Conservation (phyloP, 2,888 invertebrate species). For the Plagodis pulveraria region DNA sequence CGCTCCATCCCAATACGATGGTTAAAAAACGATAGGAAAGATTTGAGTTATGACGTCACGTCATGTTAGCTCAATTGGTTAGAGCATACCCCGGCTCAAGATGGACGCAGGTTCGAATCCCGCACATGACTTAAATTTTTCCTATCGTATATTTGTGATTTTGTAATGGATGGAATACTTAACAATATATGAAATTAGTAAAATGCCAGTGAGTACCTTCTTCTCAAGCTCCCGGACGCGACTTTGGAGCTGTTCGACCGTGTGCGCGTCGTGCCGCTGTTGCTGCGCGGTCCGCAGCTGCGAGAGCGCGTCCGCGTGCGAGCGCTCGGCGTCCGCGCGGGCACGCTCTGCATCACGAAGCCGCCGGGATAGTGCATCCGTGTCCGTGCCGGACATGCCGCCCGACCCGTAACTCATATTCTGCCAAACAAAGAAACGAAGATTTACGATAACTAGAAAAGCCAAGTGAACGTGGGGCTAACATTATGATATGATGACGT, state of each 20-base stretch:
- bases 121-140: no score
- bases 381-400: conserved; percentile 64
- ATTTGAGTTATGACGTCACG: no score
- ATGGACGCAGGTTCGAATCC: no score
- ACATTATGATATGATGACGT: no score
- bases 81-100: no score
- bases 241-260: conserved; percentile 91
- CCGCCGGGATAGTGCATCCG: conserved; percentile 87
- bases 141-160: no score
- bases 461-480: no score
- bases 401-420: conserved; percentile 77
- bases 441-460: neutral
- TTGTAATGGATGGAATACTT: no score
- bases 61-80: no score
- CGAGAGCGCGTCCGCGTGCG: conserved; percentile 91
- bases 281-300: conserved; percentile 85
- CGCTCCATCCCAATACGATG: no score
- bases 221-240: conserved; percentile 96
- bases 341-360: conserved; percentile 92
- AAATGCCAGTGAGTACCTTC: conserved; percentile 86
- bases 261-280: conserved; percentile 75
- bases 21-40: no score
- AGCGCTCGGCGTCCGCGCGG: conserved; percentile 90
- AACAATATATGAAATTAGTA: neutral
- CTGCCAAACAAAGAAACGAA: conserved; percentile 40